A percentile compares a stretch with the other conserved stretches of the same genome.
These are phyloP conservation scores for Andrena chrysosceles DNA, from an alignment of 2,888 invertebrate genomes.

Conservation along the genomic window DNA sequence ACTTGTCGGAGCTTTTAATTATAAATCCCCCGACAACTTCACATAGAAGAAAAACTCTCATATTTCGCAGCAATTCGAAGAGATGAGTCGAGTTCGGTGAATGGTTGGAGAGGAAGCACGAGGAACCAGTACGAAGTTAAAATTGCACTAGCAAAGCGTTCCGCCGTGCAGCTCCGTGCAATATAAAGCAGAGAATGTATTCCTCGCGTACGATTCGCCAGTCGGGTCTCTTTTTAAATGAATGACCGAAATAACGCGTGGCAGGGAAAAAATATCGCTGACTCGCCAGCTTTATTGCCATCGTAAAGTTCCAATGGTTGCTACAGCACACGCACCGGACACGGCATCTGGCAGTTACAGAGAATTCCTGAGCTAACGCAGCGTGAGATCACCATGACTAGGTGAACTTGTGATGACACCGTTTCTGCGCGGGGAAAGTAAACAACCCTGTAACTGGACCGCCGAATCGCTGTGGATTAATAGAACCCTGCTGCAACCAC, in stretches of 20 bases:
- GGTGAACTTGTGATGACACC: slow-evolving; percentile 35
- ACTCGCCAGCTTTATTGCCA: slow-evolving; percentile 34
- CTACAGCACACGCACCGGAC: slow-evolving; percentile 22
- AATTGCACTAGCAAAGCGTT: slow-evolving; percentile 1
- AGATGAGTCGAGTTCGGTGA: not conserved
- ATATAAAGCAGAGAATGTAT: not conserved
- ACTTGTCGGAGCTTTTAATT: too few species aligned
- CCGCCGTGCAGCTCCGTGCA: not conserved
- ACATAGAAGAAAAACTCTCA: too few species aligned
- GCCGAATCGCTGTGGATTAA: slow-evolving; percentile 17
- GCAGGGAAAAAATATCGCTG: slow-evolving; percentile 4
- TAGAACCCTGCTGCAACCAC: not conserved
- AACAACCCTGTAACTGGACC: slow-evolving; percentile 14
- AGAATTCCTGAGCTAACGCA: slow-evolving; percentile 38
- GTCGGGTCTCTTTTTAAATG: slow-evolving; percentile 5
- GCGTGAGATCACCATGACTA: slow-evolving; percentile 44
- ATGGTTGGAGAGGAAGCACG: not conserved
- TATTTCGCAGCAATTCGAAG: not conserved
- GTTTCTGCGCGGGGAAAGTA: not conserved
- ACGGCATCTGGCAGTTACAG: slow-evolving; percentile 26
- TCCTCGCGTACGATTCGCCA: slow-evolving; percentile 5
- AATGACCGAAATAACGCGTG: slow-evolving; percentile 9
- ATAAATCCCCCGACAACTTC: too few species aligned
- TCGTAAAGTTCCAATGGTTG: slow-evolving; percentile 42
- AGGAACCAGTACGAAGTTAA: not conserved